phyloP scores from a whole-genome alignment of 2,113 vertebrate genomes.

The Hippoglossus stenolepis region DNA sequence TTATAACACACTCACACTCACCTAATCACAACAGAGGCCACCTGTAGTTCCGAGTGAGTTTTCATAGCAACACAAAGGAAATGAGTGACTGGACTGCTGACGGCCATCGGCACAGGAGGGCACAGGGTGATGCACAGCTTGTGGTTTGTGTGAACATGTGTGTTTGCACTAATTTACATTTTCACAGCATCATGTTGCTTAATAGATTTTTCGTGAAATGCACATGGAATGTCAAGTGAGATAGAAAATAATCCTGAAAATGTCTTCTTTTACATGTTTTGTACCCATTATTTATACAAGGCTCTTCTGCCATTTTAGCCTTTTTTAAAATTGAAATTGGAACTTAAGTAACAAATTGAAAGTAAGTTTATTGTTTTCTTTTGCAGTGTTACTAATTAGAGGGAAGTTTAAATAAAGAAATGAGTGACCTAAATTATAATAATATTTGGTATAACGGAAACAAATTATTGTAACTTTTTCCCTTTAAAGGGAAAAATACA shows the following conservation, averaged over 20 bases:
- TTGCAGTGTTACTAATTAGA: too few species aligned
- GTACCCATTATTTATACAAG: not conserved
- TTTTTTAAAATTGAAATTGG: not conserved
- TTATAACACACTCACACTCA: not conserved
- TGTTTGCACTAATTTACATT: not conserved
- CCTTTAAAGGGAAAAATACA: not conserved
- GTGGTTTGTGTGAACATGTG: not conserved
- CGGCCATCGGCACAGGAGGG: not conserved
- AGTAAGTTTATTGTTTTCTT: too few species aligned
- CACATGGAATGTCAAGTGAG: not conserved
- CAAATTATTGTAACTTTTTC: not conserved
- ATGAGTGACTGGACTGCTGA: conserved; percentile 30
- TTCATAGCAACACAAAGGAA: conserved; percentile 52
- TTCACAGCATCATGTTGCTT: not conserved
- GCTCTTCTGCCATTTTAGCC: not conserved
- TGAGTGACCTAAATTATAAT: too few species aligned
- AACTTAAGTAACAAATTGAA: not conserved
- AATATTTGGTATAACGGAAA: not conserved
- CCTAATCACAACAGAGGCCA: conserved; percentile 38
- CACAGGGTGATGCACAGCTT: conserved; percentile 6
- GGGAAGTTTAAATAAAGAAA: not conserved
- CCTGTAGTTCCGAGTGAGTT: conserved; percentile 33
- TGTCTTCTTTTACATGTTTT: not conserved
- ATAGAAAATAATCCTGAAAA: not conserved
- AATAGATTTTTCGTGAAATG: not conserved